Evolutionary conservation across 2,888 invertebrate species (phyloP), one percentile per base, ranked within the genome.

Genomic region (Ptychoptera contaminata): DNA sequence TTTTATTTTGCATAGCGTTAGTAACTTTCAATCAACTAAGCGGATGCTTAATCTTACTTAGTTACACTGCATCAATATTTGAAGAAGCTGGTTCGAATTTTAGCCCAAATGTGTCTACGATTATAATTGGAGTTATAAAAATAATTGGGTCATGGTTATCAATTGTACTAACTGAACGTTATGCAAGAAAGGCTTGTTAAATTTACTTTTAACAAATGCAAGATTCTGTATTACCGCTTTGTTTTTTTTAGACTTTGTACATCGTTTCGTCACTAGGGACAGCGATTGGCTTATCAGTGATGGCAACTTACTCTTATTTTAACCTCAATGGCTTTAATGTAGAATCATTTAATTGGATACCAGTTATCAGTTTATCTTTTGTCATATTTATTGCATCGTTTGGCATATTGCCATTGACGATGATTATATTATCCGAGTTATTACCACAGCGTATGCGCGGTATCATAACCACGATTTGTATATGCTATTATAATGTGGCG

Each of bases 31-130:
- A 41, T 41, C 41, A 41, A 16, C 15, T 31, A n/a, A 16, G 56
- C 42, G 64, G 63, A 5, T 50, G 55, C 3, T 59, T 58, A 37
- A 53, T 58, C 3, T 56, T 65, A 37, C 45, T 62, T 0, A 58
- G 56, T 42, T 63, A 59, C 47, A 56, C 56, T 0, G 50, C 54
- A 1, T 55, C 48, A 8, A 52, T 59, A 49, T 47, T 61, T 50
- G 5, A 45, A 40, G 50, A 49, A 46, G 47, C 50, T 8, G 45
- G 5, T 46, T 52, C 31, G 46, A 49, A 37, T 23, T 50, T 49
- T 12, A 44, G 50, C n/a, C 50, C 49, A 9, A 51, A 57, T 30
- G 34, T 50, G 16, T 53, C 55, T 2, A 55, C 56, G 3, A 45
- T 61, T 2, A 43, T 58, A 5, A 46, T 65, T 38, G 57, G 57